Base-by-base conservation (phyloP, 2,113 vertebrate genomes). In the Urocynchramus pylzowi region DNA sequence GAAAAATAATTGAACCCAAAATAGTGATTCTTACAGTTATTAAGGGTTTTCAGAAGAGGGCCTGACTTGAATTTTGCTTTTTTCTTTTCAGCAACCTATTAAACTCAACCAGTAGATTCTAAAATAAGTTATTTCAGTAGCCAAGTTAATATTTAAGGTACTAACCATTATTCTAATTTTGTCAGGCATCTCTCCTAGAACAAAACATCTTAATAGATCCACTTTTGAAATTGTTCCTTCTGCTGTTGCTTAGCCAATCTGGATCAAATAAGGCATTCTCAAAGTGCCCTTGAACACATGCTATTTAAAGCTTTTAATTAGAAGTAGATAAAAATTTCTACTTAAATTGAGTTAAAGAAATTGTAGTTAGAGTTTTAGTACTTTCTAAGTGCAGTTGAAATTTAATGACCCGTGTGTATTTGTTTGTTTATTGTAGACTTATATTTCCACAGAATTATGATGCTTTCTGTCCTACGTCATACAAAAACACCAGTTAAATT, bases 401-500 rank as follows among this genome's bases (percentile, higher is more conserved):
- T 92, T 4, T 82, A 90, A 37, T 94, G 88, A 85, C 79, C 47
- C 28, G 4, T 87, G 47, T 87, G 63, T 89, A 61, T 92, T 89
- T 17, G n/a, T 79, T 82, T 93, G 77, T 63, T 63, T 82, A 97
- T 94, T 81, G 41, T 95, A 90, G 84, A 89, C n/a, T 95, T 95
- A 57, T 95, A 93, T 97, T 84, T 73, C 97, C 97, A 95, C 98
- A 99, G 99, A 98, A 99, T 99, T 96, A 99, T 99, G 99, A 99
- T 99, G 99, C 98, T 99, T 73, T 99, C 99, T 59, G 99, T 99
- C 88, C 98, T 99, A 78, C 98, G 96, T 63, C 98, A 99, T 92
- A 99, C 99, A 81, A 97, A 98, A 98, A 99, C 99, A 33, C 98
- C 99, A 20, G 98, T 99, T 96, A 99, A 99, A 97, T 99, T 99